These are phyloP conservation scores for Indri indri DNA, from an alignment of 2,113 vertebrate species.

Conservation along the genomic window DNA sequence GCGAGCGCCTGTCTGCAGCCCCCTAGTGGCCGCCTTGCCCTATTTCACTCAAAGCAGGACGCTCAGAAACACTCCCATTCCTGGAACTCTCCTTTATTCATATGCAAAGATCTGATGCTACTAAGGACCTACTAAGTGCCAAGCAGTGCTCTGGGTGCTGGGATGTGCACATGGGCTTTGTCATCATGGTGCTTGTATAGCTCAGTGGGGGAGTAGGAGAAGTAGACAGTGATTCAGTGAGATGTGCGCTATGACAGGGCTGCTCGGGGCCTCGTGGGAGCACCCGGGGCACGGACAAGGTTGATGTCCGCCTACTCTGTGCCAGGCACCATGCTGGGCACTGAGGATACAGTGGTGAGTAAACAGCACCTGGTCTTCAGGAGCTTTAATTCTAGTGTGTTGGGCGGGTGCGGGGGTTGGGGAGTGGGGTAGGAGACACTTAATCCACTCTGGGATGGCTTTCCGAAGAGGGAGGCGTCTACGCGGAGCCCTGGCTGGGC, in stretches of 20 bases:
- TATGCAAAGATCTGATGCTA: neutral
- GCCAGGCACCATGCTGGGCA: fast-evolving
- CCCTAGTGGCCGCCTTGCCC: neutral
- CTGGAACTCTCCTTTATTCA: neutral
- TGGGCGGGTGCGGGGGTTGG: neutral
- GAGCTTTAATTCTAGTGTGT: neutral
- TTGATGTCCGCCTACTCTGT: neutral
- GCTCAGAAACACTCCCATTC: too few species aligned
- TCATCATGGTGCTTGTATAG: neutral
- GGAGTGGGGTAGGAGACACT: neutral
- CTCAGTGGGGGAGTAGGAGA: neutral
- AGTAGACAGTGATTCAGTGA: neutral
- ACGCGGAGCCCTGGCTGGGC: neutral
- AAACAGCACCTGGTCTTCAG: too few species aligned
- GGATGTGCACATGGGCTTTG: neutral
- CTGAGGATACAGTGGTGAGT: neutral
- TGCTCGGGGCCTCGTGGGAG: neutral
- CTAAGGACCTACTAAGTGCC: neutral
- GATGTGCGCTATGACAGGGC: neutral
- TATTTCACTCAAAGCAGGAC: neutral
- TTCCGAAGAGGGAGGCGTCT: neutral
- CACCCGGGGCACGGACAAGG: neutral
- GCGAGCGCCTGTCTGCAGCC: neutral
- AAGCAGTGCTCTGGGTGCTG: neutral
- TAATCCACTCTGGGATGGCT: neutral